Conservation (phyloP, 2,113 vertebrate genomes). For the Anoplopoma fimbria region DNA sequence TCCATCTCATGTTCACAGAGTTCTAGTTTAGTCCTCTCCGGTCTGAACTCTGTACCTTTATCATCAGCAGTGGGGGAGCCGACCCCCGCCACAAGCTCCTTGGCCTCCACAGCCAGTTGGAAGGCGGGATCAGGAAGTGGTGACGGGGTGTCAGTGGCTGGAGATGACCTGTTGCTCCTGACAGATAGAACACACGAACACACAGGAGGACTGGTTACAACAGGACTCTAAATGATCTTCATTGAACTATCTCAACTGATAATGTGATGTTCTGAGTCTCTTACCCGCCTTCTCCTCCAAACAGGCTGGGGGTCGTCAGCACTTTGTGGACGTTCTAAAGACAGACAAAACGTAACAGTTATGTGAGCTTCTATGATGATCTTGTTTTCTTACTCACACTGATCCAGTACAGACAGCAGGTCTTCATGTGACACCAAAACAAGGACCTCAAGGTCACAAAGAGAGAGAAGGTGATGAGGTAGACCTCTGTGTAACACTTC, state of each 20-base stretch:
- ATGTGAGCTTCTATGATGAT: background rate
- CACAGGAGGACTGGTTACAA: background rate
- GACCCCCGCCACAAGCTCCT: constrained; percentile 79
- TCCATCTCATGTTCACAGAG: background rate
- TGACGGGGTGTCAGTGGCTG: constrained; percentile 62
- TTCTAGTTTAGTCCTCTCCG: background rate
- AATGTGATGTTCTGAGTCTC: constrained; percentile 9
- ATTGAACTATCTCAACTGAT: background rate
- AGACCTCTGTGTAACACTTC: too few relatives aligned
- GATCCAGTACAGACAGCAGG: background rate
- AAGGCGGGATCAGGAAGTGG: constrained; percentile 73
- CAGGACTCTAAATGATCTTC: background rate
- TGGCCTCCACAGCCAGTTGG: constrained; percentile 82
- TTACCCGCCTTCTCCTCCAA: constrained; percentile 84
- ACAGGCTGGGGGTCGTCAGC: constrained; percentile 81
- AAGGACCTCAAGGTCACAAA: background rate
- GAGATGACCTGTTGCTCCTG: constrained; percentile 64
- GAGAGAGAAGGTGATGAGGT: too few relatives aligned
- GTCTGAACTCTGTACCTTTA: constrained; percentile 73
- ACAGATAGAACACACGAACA: background rate
- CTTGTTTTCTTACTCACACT: background rate
- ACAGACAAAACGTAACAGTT: background rate
- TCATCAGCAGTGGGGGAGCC: constrained; percentile 59
- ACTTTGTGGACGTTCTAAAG: constrained; percentile 90
- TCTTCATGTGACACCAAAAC: background rate